Base-by-base conservation (phyloP, 2,888 invertebrate species). In the Germaria angustata region DNA sequence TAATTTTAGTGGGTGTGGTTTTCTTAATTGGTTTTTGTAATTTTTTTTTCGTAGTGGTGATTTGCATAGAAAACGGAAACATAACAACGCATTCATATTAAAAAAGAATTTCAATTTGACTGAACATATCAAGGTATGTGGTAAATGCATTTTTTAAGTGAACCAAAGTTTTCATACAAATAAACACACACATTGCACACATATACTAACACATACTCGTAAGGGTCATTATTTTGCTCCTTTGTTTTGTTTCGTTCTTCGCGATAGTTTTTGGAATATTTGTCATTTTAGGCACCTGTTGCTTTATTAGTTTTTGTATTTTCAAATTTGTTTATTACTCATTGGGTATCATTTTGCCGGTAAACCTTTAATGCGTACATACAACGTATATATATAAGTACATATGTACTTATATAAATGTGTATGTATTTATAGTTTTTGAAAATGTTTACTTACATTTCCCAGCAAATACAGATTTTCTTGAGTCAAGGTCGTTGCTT, bases 1-100 rank as follows among this genome's bases (percentile, higher is more conserved):
- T 28, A 46, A 17, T 59, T 20, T 39, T n/a, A 53, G 66, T 68
- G 76, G 76, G 66, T 76, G 76, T 75, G 73, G 73, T 65, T 28
- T 32, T 69, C 15, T 77, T 24, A 63, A 32, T 41, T 41, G 1
- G 11, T n/a, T 46, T 28, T 39, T 41, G 28, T 9, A 1, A 34
- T 11, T 15, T 15, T 28, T 61, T 72, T 49, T 49, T n/a, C n/a
- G n/a, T n/a, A 53, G 41, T 55, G 53, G 7, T 28, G 22, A 44
- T 36, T 61, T 36, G 24, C 28, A 28, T 41, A 20, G 5, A 44
- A 53, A 65, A 34, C 73, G 65, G 65, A 75, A 75, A 55, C 17
- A n/a, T n/a, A n/a, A n/a, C 53, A 11, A 39, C n/a, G 24, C 9
- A 36, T 73, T 44, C 34, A 32, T 0, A n/a, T 20, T 49, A 41